Evolutionary conservation across 2,113 vertebrate genomes (phyloP), one percentile per base, ranked within the genome.

Genomic region (Naja naja): DNA sequence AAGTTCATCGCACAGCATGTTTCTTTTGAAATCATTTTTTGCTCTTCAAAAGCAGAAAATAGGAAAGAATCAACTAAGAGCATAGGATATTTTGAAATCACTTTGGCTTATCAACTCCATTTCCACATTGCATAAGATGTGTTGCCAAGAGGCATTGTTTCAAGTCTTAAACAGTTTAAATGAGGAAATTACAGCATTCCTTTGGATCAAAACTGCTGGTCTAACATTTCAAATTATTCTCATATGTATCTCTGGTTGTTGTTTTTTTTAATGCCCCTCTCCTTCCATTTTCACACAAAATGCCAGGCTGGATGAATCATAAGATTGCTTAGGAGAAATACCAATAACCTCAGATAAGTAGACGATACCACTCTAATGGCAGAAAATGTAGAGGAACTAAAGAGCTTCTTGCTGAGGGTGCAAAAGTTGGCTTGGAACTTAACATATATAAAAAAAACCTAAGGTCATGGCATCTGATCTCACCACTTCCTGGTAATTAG

Each of bases 81-180:
- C 81, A 90, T 2, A 0, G 0, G 92, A 93, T 27, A 39, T 74
- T 92, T 94, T 90, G 94, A 87, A 93, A 43, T 22, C 87, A 90
- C 23, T 60, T 49, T 10, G 5, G 55, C 22, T 16, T 93, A 87
- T 85, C 52, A 91, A 92, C 23, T 52, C 88, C 8, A 87, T n/a
- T 86, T 94, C 43, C 34, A 14, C 1, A 60, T 45, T 39, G 90
- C n/a, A 87, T 81, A 93, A 90, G 0, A 53, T 93, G 47, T 74
- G 91, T 25, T 88, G 88, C 92, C 91, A 92, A 90, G 69, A 91
- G 39, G 47, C 6, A 89, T 27, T 9, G 60, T 0, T 92, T 58
- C 87, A 93, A 92, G 91, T 60, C 94, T 91, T 90, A 94, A 95
- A 53, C 93, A 87, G 95, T 47, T 52, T 22, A 58, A 91, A 92